phyloP scores from a whole-genome alignment of 2,888 invertebrate genomes.

The Pseudanteris insignis region DNA sequence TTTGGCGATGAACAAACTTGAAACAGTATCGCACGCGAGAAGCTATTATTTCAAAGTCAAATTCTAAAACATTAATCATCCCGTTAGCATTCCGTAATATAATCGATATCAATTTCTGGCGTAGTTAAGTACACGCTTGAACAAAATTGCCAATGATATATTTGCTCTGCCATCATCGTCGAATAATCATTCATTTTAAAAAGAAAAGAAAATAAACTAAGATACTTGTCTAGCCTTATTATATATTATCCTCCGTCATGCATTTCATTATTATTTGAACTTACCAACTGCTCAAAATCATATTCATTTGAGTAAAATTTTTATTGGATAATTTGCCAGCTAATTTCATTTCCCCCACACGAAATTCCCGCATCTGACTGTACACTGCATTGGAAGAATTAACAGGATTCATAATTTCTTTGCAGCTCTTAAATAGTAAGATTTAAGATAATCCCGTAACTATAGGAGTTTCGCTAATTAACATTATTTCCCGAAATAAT shows the following conservation, averaged over 20 bases:
- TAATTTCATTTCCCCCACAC: too few relatives aligned
- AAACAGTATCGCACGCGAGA: constrained; percentile 15
- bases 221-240: constrained; percentile 5
- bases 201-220: constrained; percentile 22
- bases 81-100: constrained; percentile 37
- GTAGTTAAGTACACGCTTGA: constrained; percentile 37
- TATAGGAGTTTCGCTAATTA: too few relatives aligned
- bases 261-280: constrained; percentile 22
- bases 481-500: too few relatives aligned
- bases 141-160: constrained; percentile 40
- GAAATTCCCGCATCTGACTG: too few relatives aligned
- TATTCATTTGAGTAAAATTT: too few relatives aligned
- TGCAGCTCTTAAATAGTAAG: neutral
- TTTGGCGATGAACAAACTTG: constrained; percentile 1
- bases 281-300: too few relatives aligned
- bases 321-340: too few relatives aligned
- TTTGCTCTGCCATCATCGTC: constrained; percentile 25
- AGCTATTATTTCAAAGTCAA: constrained; percentile 37
- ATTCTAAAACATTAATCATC: constrained; percentile 35
- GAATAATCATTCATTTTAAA: constrained; percentile 38
- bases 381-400: too few relatives aligned
- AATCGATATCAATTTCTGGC: constrained; percentile 42
- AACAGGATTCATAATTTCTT: neutral
- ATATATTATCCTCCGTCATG: constrained; percentile 21
- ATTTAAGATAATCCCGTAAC: too few relatives aligned